Conservation (phyloP, 2,797 vertebrate genomes). For the Octomys mimax region DNA sequence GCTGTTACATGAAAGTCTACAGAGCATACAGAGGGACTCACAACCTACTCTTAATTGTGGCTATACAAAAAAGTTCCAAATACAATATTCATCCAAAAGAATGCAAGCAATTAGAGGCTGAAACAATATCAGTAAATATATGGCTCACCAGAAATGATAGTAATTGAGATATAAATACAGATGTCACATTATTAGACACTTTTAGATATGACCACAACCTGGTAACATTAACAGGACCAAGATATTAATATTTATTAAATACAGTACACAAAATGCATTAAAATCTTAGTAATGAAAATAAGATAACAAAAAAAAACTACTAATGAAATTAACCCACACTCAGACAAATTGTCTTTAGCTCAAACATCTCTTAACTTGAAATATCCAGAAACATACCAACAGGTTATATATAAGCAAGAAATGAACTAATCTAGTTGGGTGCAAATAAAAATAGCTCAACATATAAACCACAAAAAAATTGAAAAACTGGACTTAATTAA, state of each 20-base stretch:
- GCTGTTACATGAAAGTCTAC: constrained; percentile 81
- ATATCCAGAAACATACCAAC: neutral
- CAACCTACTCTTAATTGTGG: constrained; percentile 47
- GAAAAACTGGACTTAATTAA: neutral
- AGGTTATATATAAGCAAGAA: constrained; percentile 38
- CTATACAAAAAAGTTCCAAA: constrained; percentile 70
- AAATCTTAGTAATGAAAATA: neutral
- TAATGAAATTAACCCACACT: neutral
- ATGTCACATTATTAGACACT: neutral
- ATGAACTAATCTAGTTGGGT: constrained; percentile 38
- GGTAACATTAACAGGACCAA: neutral
- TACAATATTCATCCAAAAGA: constrained; percentile 71
- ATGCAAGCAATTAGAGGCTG: constrained; percentile 53
- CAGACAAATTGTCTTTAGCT: neutral
- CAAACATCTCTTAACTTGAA: constrained; percentile 32
- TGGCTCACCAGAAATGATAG: constrained; percentile 66
- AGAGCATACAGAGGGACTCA: constrained; percentile 48
- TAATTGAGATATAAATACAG: neutral
- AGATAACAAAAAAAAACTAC: constrained; percentile 18
- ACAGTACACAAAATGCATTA: constrained; percentile 23
- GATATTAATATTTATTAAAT: constrained; percentile 49
- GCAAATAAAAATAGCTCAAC: constrained; percentile 51
- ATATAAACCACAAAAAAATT: neutral
- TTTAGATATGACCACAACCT: neutral
- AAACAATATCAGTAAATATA: constrained; percentile 52